A percentile compares a stretch with the other conserved stretches of the same genome.
Evolutionary conservation across 2,888 invertebrate species (phyloP).

Genomic region (Ophioninae sp.): DNA sequence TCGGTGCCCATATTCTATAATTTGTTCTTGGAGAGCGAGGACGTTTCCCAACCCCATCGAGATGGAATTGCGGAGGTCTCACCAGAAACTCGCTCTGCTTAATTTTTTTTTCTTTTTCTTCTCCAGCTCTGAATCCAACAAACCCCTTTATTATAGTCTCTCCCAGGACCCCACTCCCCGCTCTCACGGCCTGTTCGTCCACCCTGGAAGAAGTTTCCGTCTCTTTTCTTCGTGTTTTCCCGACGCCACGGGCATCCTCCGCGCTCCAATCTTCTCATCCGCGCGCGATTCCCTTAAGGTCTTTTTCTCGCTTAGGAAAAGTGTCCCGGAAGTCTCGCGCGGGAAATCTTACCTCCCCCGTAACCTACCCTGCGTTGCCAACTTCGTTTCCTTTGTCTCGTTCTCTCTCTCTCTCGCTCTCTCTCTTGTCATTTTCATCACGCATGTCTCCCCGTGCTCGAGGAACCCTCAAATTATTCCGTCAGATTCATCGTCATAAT

Average conservation of each 20-base stretch:
- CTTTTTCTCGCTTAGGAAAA: neutral
- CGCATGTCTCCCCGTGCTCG: constrained; percentile 25
- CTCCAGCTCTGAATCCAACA: constrained; percentile 1
- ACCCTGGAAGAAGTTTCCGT: neutral
- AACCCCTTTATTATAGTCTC: constrained; percentile 62
- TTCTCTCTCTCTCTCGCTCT: constrained; percentile 23
- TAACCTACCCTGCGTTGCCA: too few relatives aligned
- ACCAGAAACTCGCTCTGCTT: constrained; percentile 47
- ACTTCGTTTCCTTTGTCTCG: constrained; percentile 6
- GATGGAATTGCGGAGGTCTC: constrained; percentile 21
- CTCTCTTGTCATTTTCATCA: constrained; percentile 46
- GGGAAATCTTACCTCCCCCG: too few relatives aligned
- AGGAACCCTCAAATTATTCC: constrained; percentile 57
- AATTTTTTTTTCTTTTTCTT: constrained; percentile 43
- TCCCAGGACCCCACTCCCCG: neutral
- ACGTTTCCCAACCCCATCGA: constrained; percentile 56
- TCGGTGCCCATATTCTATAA: constrained; percentile 72
- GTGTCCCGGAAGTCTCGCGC: too few relatives aligned
- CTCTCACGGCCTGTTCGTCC: neutral
- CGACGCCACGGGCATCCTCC: too few relatives aligned
- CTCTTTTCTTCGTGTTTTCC: too few relatives aligned
- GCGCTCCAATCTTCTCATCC: neutral
- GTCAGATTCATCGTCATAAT: constrained; percentile 34
- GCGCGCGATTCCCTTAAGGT: constrained; percentile 2
- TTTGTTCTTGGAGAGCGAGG: constrained; percentile 66